Percentiles rank a stretch among this genome's conserved stretches.
Conservation (phyloP, 2,113 vertebrate species). For the Argyrosomus japonicus region DNA sequence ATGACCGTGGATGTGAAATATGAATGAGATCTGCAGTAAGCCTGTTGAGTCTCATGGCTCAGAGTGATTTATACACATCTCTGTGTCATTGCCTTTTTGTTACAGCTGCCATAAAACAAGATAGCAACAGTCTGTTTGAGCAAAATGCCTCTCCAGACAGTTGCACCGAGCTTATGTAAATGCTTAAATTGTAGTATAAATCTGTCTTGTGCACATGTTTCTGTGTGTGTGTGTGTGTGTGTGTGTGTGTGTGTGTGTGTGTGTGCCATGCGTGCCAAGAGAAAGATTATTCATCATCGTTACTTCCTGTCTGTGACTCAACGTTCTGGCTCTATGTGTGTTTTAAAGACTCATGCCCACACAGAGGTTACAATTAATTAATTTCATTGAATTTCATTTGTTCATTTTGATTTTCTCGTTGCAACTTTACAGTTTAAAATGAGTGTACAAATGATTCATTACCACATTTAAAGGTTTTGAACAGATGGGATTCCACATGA, state of each 20-base stretch:
- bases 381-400: neutral
- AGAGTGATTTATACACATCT: slow-evolving; percentile 58
- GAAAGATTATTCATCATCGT: neutral
- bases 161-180: neutral
- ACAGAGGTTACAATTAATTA: neutral
- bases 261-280: neutral
- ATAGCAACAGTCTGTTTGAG: slow-evolving; percentile 39
- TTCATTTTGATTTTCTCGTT: too few relatives aligned
- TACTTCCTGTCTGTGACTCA: neutral
- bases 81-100: slow-evolving; percentile 39
- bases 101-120: slow-evolving; percentile 57
- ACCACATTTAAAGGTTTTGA: too few relatives aligned
- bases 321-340: neutral
- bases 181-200: neutral
- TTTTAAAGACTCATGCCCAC: neutral
- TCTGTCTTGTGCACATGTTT: slow-evolving; percentile 30
- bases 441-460: too few relatives aligned
- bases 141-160: slow-evolving; percentile 25
- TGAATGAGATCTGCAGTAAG: slow-evolving; percentile 53
- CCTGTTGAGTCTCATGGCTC: slow-evolving; percentile 49
- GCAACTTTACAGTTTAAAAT: too few relatives aligned
- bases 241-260: slow-evolving; percentile 1
- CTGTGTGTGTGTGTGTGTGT: slow-evolving; percentile 4
- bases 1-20: slow-evolving; percentile 41
- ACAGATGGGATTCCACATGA: too few relatives aligned